Evolutionary conservation across 2,113 vertebrate genomes (phyloP).

Genomic region (Patagioenas fasciata): DNA sequence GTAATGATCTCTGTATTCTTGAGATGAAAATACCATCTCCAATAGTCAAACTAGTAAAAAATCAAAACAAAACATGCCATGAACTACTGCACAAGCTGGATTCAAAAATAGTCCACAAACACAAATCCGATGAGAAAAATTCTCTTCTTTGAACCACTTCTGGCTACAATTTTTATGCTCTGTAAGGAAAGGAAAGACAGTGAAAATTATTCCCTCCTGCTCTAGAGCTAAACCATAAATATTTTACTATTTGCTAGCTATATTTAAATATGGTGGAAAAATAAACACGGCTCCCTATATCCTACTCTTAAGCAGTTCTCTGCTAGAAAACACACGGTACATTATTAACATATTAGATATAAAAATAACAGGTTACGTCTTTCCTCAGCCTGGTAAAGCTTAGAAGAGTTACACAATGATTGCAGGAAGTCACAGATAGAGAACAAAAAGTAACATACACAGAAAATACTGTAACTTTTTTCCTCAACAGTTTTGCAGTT

Average conservation of each 20-base stretch:
- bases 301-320: not conserved
- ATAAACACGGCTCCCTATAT: not conserved
- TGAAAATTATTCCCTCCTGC: not conserved
- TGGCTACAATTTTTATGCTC: slow-evolving; percentile 5
- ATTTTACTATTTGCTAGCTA: slow-evolving; percentile 4
- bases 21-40: not conserved
- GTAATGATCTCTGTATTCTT: not conserved
- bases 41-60: not conserved
- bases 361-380: not conserved
- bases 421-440: not conserved
- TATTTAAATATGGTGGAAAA: not conserved
- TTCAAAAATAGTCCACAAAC: not conserved
- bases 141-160: not conserved
- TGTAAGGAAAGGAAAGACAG: slow-evolving; percentile 13
- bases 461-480: not conserved
- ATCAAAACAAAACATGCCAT: fast-evolving
- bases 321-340: not conserved
- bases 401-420: not conserved
- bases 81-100: not conserved
- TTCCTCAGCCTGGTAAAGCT: not conserved
- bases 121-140: not conserved
- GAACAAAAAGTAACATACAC: not conserved
- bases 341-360: not conserved
- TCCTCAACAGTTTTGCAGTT: not conserved
- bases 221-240: slow-evolving; percentile 22